Conservation (phyloP, 2,888 invertebrate genomes). For the Eupithecia dodoneata region DNA sequence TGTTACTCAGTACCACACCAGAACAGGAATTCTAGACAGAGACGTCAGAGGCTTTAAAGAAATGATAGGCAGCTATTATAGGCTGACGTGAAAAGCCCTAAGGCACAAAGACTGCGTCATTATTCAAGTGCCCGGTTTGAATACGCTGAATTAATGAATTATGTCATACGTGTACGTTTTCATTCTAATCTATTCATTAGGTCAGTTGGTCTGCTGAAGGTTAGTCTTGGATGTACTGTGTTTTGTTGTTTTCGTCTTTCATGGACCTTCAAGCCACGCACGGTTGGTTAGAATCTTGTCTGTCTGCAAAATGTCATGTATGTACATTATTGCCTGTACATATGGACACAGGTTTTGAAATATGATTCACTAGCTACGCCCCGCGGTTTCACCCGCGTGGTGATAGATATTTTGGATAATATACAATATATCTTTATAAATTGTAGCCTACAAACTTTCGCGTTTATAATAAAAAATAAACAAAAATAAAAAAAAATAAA, state of each 20-base stretch:
- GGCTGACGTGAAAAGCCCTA: slow-evolving; percentile 28
- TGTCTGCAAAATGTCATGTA: neutral
- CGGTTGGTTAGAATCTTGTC: neutral
- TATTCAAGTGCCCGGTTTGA: slow-evolving; percentile 27
- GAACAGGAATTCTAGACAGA: slow-evolving; percentile 11
- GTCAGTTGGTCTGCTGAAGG: slow-evolving; percentile 23
- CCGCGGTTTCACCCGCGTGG: too few species aligned
- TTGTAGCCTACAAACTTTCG: too few species aligned
- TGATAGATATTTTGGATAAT: too few species aligned
- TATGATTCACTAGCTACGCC: too few species aligned
- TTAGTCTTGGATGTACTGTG: slow-evolving; percentile 5
- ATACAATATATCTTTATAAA: too few species aligned
- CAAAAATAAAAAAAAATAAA: too few species aligned
- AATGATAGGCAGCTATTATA: slow-evolving; percentile 24
- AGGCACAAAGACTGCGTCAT: slow-evolving; percentile 32
- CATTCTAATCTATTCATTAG: slow-evolving; percentile 32
- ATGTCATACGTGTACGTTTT: slow-evolving; percentile 34
- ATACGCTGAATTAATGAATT: slow-evolving; percentile 23
- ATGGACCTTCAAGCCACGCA: neutral
- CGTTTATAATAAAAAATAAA: too few species aligned
- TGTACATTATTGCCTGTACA: too few species aligned
- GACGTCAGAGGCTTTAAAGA: slow-evolving; percentile 15
- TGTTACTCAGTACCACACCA: neutral
- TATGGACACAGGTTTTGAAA: too few species aligned
- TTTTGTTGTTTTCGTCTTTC: neutral